These are phyloP conservation scores for Callorhinus ursinus DNA, from an alignment of 2,113 vertebrate species.

Conservation along the genomic window DNA sequence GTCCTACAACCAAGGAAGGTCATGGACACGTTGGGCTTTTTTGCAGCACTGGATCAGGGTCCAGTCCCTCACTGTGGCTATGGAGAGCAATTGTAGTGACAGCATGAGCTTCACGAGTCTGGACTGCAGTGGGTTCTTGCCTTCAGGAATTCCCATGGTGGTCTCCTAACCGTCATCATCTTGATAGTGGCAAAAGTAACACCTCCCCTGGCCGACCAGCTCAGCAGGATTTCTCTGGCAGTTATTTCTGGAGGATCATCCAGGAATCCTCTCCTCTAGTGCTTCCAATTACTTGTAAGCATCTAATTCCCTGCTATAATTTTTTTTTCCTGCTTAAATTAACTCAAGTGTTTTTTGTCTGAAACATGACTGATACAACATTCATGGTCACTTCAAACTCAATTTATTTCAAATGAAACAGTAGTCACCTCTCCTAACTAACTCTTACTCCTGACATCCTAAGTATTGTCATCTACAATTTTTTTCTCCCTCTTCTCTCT, in stretches of 20 bases:
- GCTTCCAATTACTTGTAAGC: not conserved
- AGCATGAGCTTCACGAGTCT: not conserved
- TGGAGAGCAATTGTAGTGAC: not conserved
- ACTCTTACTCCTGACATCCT: not conserved
- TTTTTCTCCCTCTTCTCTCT: not conserved
- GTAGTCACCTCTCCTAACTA: not conserved
- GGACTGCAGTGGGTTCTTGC: not conserved
- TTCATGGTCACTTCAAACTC: not conserved
- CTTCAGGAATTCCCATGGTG: not conserved
- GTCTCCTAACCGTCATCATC: not conserved
- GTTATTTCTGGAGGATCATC: not conserved
- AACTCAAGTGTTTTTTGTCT: not conserved
- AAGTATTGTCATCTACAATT: not conserved
- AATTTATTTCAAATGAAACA: not conserved
- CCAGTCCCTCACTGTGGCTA: not conserved
- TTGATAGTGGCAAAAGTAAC: no score
- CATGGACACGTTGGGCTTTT: not conserved
- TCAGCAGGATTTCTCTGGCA: not conserved
- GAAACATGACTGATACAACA: not conserved
- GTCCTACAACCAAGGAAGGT: not conserved
- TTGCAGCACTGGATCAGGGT: not conserved
- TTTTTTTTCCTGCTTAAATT: not conserved
- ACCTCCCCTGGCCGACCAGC: not conserved
- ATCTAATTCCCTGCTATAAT: not conserved
- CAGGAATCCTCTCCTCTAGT: not conserved